A percentile compares a stretch with the other conserved stretches of the same genome.
These are phyloP conservation scores for Polypterus senegalus DNA, from an alignment of 2,113 vertebrate species.

Conservation along the genomic window DNA sequence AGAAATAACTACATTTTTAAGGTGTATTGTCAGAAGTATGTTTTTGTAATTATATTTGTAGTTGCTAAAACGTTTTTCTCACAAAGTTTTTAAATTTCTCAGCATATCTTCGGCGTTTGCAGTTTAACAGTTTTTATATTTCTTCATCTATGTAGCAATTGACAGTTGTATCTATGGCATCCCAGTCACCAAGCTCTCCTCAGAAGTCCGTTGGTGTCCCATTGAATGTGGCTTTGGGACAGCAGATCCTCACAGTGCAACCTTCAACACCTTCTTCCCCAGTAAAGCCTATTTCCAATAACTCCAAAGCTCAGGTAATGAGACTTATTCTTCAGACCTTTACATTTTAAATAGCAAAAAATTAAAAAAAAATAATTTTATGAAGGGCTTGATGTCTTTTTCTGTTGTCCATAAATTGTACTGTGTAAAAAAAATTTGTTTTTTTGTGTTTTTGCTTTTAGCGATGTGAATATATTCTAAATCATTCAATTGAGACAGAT, in stretches of 20 bases:
- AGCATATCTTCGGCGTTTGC: slow-evolving; percentile 4
- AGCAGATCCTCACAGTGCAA: slow-evolving; percentile 75
- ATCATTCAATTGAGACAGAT: too few species aligned
- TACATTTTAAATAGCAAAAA: background rate
- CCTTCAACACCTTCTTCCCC: slow-evolving; percentile 65
- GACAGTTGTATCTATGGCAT: slow-evolving; percentile 73
- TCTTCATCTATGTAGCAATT: slow-evolving; percentile 39
- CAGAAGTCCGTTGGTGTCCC: slow-evolving; percentile 72
- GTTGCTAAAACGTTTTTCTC: too few species aligned
- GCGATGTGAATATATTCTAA: too few species aligned
- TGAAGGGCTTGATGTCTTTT: too few species aligned
- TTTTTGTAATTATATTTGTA: too few species aligned
- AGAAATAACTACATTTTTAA: too few species aligned
- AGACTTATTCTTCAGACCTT: background rate
- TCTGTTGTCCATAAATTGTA: too few species aligned
- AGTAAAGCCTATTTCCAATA: slow-evolving; percentile 60
- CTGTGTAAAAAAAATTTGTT: too few species aligned
- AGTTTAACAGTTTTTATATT: slow-evolving; percentile 16
- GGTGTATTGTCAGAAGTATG: too few species aligned
- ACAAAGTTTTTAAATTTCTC: too few species aligned
- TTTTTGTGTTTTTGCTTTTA: too few species aligned
- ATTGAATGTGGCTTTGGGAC: slow-evolving; percentile 68
- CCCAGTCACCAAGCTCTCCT: slow-evolving; percentile 59
- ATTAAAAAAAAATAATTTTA: too few species aligned
- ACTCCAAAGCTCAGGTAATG: slow-evolving; percentile 54